Evolutionary conservation across 2,113 vertebrate genomes (phyloP).

Genomic region (Serinus canaria): DNA sequence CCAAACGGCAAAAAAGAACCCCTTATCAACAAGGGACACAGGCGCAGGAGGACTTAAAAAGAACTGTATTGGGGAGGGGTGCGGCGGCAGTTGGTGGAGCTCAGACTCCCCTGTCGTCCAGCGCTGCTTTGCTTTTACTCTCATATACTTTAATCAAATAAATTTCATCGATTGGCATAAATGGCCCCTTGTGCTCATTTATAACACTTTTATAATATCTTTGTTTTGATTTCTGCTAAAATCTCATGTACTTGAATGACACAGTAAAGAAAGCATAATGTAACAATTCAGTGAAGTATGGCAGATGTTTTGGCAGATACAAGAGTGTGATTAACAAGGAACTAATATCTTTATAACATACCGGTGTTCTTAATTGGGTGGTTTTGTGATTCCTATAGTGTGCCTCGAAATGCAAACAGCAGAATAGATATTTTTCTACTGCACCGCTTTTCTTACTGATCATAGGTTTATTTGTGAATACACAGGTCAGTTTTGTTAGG

Average conservation of each 20-base stretch:
- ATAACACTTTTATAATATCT: background rate
- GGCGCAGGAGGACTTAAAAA: too few relatives aligned
- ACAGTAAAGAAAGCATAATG: background rate
- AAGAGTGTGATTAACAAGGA: background rate
- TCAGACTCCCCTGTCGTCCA: too few relatives aligned
- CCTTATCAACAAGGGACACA: too few relatives aligned
- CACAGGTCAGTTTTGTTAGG: background rate
- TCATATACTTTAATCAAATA: too few relatives aligned
- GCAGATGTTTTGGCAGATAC: background rate
- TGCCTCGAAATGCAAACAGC: background rate
- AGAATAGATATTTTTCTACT: background rate
- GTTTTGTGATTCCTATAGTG: background rate
- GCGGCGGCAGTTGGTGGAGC: too few relatives aligned
- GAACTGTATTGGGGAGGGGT: too few relatives aligned
- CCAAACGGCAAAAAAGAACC: too few relatives aligned
- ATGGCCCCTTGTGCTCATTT: too few relatives aligned
- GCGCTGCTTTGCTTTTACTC: too few relatives aligned
- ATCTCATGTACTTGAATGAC: background rate
- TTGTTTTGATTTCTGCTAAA: background rate
- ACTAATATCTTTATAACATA: background rate
- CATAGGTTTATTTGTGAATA: background rate
- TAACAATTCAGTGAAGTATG: background rate
- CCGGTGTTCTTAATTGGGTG: background rate
- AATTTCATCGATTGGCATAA: too few relatives aligned
- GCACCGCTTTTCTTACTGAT: background rate